Evolutionary conservation across 2,797 vertebrate species (phyloP), one percentile per base, ranked within the genome.

Genomic region (Melanotaenia maccullochi): DNA sequence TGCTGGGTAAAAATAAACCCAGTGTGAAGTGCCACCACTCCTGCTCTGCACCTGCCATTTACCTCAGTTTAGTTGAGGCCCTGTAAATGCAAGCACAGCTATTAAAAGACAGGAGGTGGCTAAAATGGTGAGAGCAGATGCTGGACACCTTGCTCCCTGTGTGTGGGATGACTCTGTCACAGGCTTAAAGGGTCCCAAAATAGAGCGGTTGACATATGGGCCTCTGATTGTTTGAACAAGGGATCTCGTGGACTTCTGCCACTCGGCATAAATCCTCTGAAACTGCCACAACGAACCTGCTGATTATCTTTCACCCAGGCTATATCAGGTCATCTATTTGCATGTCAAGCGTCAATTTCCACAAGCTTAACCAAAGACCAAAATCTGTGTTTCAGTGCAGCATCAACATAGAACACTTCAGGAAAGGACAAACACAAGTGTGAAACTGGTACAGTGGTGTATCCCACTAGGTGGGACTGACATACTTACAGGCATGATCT

Each of bases 141-240:
- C 93, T 85, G 90, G 88, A 70, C 92, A 94, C 90, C 93, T 93
- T 93, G 92, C 92, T 91, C 86, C 88, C 90, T 83, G 87, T 92
- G 90, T 85, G 89, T 78, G 80, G 85, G 86, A 91, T 76, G 90
- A 88, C 86, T 90, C 82, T 54, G 81, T 76, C 86, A 75, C 68
- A 18, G 81, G 92, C 86, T 94, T 92, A 93, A 87, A 89, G 69
- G 78, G 58, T 58, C 86, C 92, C 84, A 77, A 90, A 95, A 95
- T 95, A 95, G 93, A 83, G 68, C 2, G 72, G 81, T 81, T 93
- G 94, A 95, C 93, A 94, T 92, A 91, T 86, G 91, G 92, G 84
- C 87, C 85, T 93, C 81, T 93, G 94, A 94, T 94, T 94, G 94
- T 94, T 94, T 90, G 93, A 94, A 92, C 88, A 84, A 79, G 90